Percentiles rank a stretch among this genome's conserved stretches.
Conservation (phyloP, 2,113 vertebrate species). For the Paracanthobrama guichenoti region DNA sequence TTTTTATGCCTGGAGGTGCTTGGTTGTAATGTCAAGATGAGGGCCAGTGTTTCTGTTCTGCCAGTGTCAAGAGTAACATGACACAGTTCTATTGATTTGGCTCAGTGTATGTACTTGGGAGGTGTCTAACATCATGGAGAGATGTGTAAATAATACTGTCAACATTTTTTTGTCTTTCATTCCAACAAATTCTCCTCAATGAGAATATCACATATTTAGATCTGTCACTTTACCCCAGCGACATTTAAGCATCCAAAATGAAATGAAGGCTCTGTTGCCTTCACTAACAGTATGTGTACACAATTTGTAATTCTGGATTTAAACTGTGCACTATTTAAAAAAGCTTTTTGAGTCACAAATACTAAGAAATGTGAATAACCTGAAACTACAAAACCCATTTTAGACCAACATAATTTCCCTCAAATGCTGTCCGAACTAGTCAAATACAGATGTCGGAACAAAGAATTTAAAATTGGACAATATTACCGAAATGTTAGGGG, state of each 20-base stretch:
- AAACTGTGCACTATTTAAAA: neutral
- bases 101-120: conserved; percentile 11
- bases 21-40: conserved; percentile 39
- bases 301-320: neutral
- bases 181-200: neutral
- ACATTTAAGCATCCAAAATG: neutral
- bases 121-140: neutral
- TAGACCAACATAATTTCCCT: too few species aligned
- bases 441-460: too few species aligned
- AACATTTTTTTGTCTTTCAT: neutral
- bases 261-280: neutral
- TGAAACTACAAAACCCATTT: too few species aligned
- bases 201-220: neutral
- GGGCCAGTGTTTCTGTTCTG: conserved; percentile 26
- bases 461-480: too few species aligned
- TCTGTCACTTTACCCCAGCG: neutral
- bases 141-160: neutral
- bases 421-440: too few species aligned
- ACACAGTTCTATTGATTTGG: neutral
- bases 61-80: neutral
- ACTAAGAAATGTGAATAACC: too few species aligned
- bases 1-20: conserved; percentile 37
- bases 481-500: too few species aligned
- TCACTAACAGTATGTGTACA: neutral
- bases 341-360: too few species aligned